Evolutionary conservation across 2,113 vertebrate species (phyloP).

Genomic region (Blennius ocellaris): DNA sequence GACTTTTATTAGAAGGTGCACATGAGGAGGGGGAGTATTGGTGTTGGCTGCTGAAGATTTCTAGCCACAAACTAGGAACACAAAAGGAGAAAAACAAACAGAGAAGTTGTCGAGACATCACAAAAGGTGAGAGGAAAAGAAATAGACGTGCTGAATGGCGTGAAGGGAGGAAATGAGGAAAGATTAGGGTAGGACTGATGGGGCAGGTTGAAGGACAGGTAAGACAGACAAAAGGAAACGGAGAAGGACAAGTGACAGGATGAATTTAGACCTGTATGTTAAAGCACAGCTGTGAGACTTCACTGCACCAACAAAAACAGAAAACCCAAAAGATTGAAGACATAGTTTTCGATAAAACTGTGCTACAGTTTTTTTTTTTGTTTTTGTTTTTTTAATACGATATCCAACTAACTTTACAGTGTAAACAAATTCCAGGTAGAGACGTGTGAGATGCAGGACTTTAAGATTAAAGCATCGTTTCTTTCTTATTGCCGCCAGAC

Average conservation of each 20-base stretch:
- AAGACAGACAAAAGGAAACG: constrained; percentile 51
- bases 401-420: too few relatives aligned
- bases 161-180: constrained; percentile 21
- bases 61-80: constrained; percentile 40
- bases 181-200: constrained; percentile 46
- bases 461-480: too few relatives aligned
- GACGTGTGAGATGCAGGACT: too few relatives aligned
- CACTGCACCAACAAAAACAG: background rate
- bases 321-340: background rate
- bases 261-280: constrained; percentile 35
- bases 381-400: too few relatives aligned
- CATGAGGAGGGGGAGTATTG: constrained; percentile 34
- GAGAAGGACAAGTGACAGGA: constrained; percentile 21
- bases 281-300: constrained; percentile 33
- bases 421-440: too few relatives aligned
- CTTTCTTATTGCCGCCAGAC: too few relatives aligned
- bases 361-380: too few relatives aligned
- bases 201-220: constrained; percentile 30
- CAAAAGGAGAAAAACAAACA: constrained; percentile 18
- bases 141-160: constrained; percentile 9
- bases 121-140: constrained; percentile 24
- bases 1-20: constrained; percentile 57
- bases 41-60: constrained; percentile 30
- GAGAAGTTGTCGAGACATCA: constrained; percentile 31
- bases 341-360: too few relatives aligned